Conservation (phyloP, 2,888 invertebrate genomes). For the Cryptocephalus primarius region DNA sequence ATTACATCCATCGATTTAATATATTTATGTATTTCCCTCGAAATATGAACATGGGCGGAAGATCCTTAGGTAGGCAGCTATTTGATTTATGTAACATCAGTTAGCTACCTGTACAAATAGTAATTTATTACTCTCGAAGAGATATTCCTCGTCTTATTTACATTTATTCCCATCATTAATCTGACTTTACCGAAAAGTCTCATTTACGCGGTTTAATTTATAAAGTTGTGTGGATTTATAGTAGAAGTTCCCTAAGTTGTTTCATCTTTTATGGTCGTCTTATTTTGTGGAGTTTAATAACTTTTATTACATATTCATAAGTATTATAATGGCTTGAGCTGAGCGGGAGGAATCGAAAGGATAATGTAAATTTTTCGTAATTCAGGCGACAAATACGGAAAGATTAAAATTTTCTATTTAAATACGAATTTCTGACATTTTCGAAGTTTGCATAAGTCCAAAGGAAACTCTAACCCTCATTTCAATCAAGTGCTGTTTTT, state of each 20-base stretch:
- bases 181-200: slow-evolving; percentile 38
- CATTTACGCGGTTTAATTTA: slow-evolving; percentile 39
- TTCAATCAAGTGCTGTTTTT: too few relatives aligned
- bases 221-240: slow-evolving; percentile 38
- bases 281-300: slow-evolving; percentile 31
- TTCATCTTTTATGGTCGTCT: slow-evolving; percentile 36
- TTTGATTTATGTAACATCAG: too few relatives aligned
- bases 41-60: too few relatives aligned
- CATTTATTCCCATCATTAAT: slow-evolving; percentile 38
- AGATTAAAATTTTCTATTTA: too few relatives aligned
- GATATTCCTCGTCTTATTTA: slow-evolving; percentile 23
- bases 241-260: slow-evolving; percentile 35
- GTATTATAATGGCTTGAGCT: slow-evolving; percentile 16
- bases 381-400: too few relatives aligned
- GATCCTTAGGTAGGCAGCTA: too few relatives aligned
- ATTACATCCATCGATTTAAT: too few relatives aligned
- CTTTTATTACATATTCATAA: slow-evolving; percentile 36
- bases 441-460: too few relatives aligned
- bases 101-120: slow-evolving; percentile 8
- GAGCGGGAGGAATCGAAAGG: slow-evolving; percentile 17
- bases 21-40: too few relatives aligned
- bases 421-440: too few relatives aligned
- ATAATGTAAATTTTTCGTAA: slow-evolving; percentile 12
- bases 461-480: too few relatives aligned
- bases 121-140: slow-evolving; percentile 18